A percentile compares a stretch with the other conserved stretches of the same genome.
These are phyloP conservation scores for Tragelaphus buxtoni DNA, from an alignment of 2,113 vertebrate genomes.

Conservation along the genomic window DNA sequence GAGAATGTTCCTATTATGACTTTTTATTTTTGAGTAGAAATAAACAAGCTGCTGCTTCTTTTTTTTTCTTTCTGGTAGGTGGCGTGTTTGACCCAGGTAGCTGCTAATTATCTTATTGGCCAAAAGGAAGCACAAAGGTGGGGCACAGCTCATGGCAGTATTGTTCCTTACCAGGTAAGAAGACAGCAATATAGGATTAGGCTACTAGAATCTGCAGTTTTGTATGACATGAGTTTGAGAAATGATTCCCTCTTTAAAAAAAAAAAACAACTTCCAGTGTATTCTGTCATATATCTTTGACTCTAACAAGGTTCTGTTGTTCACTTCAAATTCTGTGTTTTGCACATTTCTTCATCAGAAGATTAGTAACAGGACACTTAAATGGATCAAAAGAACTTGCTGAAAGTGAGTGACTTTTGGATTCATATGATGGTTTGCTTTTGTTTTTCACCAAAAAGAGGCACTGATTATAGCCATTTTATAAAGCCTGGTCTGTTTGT, in stretches of 20 bases:
- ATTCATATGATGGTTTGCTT: conserved; percentile 36
- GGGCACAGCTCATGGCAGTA: conserved; percentile 90
- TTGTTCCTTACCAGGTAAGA: conserved; percentile 91
- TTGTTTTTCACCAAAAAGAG: conserved; percentile 40
- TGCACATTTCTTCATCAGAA: conserved; percentile 60
- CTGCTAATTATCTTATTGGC: conserved; percentile 87
- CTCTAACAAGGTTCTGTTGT: conserved; percentile 69
- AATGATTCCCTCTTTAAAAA: background rate
- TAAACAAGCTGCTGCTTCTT: background rate
- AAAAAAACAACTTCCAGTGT: background rate
- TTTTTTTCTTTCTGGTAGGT: conserved; percentile 78
- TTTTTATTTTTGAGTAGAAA: background rate
- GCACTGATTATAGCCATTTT: conserved; percentile 27
- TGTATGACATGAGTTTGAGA: background rate
- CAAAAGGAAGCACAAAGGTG: conserved; percentile 85
- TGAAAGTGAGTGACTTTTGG: conserved; percentile 70
- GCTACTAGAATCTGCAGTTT: conserved; percentile 6
- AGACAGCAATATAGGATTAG: background rate
- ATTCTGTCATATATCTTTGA: conserved; percentile 20
- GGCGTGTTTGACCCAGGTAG: conserved; percentile 89
- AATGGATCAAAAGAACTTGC: conserved; percentile 72
- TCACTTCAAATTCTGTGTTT: conserved; percentile 62
- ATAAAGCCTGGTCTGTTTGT: conserved; percentile 39
- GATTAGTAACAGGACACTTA: conserved; percentile 75
- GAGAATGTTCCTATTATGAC: background rate